Conservation (phyloP, 2,888 invertebrate genomes). For the Eristalis pertinax region DNA sequence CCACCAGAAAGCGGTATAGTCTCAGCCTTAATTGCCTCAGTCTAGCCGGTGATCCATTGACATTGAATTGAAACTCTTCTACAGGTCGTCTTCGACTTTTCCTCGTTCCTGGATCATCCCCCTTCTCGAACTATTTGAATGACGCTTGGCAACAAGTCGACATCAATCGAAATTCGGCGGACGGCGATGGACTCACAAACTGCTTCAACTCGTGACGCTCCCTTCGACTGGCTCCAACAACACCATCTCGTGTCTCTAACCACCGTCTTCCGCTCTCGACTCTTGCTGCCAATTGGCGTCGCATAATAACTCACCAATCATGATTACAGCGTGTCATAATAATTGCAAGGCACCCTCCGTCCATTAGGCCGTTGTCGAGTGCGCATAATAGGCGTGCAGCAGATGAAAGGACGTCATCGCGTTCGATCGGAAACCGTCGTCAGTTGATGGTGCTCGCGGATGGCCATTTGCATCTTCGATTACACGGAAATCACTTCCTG, state of each 20-base stretch:
- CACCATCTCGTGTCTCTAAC: neutral
- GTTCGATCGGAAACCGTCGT: conserved; percentile 37
- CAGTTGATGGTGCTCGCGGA: conserved; percentile 20
- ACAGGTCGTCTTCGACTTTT: too few species aligned
- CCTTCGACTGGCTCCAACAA: too few species aligned
- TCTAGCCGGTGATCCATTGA: too few species aligned
- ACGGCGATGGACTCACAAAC: too few species aligned
- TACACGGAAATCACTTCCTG: conserved; percentile 22
- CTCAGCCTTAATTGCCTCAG: too few species aligned
- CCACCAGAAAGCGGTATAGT: too few species aligned
- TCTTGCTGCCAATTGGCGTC: neutral
- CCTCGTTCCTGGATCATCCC: too few species aligned
- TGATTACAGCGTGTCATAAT: conserved; percentile 7
- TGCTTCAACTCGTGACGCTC: too few species aligned
- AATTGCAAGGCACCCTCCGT: neutral
- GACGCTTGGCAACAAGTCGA: too few species aligned
- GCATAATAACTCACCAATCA: neutral
- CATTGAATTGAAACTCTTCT: too few species aligned
- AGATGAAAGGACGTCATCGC: conserved; percentile 14
- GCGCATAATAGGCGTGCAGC: neutral
- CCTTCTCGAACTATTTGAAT: too few species aligned
- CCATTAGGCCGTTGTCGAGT: conserved; percentile 4
- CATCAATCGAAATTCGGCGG: too few species aligned
- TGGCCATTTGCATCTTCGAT: conserved; percentile 12
- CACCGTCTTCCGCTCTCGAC: neutral